Conservation (phyloP, 2,888 invertebrate genomes). For the Orchesella flavescens region DNA sequence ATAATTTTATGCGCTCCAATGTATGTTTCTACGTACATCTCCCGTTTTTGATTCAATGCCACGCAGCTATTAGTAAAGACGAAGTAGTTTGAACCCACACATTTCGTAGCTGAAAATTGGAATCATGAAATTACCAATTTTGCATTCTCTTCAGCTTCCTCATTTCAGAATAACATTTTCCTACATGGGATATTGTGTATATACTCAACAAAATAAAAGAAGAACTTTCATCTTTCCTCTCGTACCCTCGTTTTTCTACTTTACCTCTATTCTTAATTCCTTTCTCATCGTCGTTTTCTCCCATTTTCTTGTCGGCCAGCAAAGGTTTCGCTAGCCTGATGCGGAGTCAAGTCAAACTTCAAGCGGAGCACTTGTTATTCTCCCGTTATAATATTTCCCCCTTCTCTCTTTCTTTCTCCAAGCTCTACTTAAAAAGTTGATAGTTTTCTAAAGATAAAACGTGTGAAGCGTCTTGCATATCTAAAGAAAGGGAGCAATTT, state of each 20-base stretch:
- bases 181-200: not conserved
- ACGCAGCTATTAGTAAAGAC: too few species aligned
- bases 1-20: too few species aligned
- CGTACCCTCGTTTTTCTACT: not conserved
- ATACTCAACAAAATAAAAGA: not conserved
- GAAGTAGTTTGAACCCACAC: too few species aligned
- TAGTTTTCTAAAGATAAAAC: constrained; percentile 65
- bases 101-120: constrained; percentile 4
- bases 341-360: not conserved
- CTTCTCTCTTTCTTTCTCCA: constrained; percentile 17
- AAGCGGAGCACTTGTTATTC: constrained; percentile 10
- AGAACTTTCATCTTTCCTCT: constrained; percentile 22
- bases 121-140: constrained; percentile 35
- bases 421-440: constrained; percentile 60
- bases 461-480: constrained; percentile 64
- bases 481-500: constrained; percentile 33
- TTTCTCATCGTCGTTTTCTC: not conserved
- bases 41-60: not conserved
- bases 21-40: not conserved
- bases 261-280: not conserved
- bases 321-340: not conserved
- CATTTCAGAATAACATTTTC: constrained; percentile 21
- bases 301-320: not conserved
- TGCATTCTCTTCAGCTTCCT: constrained; percentile 28
- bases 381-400: constrained; percentile 46